Conservation (phyloP, 2,888 invertebrate species). For the Chymomyza caudatula region DNA sequence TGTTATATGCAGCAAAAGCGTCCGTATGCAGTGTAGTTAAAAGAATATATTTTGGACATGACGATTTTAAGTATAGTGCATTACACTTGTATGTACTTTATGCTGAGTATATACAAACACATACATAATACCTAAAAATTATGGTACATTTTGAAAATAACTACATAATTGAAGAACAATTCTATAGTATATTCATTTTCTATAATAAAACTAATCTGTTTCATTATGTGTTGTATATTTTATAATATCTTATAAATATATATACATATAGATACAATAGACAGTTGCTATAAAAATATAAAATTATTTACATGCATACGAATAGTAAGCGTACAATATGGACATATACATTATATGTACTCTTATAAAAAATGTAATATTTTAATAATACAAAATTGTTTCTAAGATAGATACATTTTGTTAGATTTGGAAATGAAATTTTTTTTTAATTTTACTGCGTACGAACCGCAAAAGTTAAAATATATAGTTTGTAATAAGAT, state of each 20-base stretch:
- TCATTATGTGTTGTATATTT: conserved; percentile 63
- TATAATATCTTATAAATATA: conserved; percentile 17
- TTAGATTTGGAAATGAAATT: neutral
- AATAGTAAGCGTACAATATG: conserved; percentile 16
- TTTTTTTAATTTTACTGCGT: no score
- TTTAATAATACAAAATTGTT: neutral
- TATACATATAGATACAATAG: conserved; percentile 35
- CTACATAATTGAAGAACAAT: no score
- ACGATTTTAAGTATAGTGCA: neutral
- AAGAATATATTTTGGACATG: neutral
- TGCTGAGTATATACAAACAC: conserved; percentile 16
- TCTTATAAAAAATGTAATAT: neutral
- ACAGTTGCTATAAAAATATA: conserved; percentile 3
- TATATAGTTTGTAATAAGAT: neutral
- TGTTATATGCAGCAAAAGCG: neutral
- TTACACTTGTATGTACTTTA: conserved; percentile 17
- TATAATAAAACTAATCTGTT: conserved; percentile 48
- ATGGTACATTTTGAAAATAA: no score
- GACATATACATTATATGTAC: neutral
- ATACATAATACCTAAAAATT: conserved; percentile 19
- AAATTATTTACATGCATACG: neutral
- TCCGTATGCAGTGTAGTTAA: conserved; percentile 41
- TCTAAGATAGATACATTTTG: neutral
- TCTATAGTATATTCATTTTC: conserved; percentile 1
- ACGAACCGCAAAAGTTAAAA: neutral